These are phyloP conservation scores for Caligus rogercresseyi DNA, from an alignment of 1,140 invertebrate species.

Conservation along the genomic window DNA sequence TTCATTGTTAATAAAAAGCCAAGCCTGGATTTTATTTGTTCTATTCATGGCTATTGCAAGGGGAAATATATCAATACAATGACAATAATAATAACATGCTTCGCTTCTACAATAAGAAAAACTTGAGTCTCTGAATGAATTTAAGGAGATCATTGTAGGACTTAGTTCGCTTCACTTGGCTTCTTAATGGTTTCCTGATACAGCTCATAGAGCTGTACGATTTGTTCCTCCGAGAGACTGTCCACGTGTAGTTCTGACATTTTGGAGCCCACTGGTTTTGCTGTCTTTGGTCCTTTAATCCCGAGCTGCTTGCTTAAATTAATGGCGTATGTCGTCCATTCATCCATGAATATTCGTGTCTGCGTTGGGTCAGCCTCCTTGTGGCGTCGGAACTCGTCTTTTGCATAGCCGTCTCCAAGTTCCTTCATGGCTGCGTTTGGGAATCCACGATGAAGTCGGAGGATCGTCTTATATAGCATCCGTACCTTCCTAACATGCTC, in stretches of 20 bases:
- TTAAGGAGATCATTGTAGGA: too few relatives aligned
- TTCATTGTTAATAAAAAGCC: too few relatives aligned
- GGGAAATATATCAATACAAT: too few relatives aligned
- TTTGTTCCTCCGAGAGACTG: constrained; percentile 55
- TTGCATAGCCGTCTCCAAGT: constrained; percentile 49
- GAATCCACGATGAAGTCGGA: constrained; percentile 61
- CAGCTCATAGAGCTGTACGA: constrained; percentile 63
- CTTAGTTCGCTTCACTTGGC: too few relatives aligned
- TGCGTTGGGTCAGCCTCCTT: constrained; percentile 52
- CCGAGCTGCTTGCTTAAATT: constrained; percentile 50
- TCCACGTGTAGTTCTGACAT: constrained; percentile 44
- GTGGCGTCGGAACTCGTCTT: constrained; percentile 70
- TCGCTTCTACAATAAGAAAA: too few relatives aligned
- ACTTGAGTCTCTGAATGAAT: too few relatives aligned
- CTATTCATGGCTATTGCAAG: too few relatives aligned
- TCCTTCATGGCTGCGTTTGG: constrained; percentile 46
- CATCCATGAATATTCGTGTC: constrained; percentile 55
- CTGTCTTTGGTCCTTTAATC: constrained; percentile 36
- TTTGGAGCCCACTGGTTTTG: constrained; percentile 37
- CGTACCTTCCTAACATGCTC: constrained; percentile 46
- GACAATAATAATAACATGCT: too few relatives aligned
- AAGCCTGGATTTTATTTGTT: too few relatives aligned
- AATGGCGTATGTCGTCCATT: constrained; percentile 71
- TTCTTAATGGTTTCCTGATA: constrained; percentile 27
- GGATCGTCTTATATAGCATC: constrained; percentile 67